A percentile compares a stretch with the other conserved stretches of the same genome.
Evolutionary conservation across 1,140 invertebrate species (phyloP).

Genomic region (Meloidogyne exigua): DNA sequence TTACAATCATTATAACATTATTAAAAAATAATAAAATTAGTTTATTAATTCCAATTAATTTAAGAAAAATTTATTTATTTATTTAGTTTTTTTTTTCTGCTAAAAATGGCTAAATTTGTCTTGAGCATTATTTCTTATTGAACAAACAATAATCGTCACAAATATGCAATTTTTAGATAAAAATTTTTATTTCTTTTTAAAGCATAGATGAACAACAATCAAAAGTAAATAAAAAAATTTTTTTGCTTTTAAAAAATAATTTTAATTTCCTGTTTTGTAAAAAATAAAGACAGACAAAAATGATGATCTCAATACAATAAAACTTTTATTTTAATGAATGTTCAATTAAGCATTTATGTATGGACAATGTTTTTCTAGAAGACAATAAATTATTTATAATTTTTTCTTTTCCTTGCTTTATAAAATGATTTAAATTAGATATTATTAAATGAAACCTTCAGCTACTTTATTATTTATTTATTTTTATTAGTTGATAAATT

Average conservation of each 20-base stretch:
- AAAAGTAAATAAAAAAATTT: background rate
- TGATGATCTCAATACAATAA: background rate
- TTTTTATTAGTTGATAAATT: no score
- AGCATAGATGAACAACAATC: background rate
- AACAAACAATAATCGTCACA: background rate
- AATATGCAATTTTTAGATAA: background rate
- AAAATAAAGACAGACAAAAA: background rate
- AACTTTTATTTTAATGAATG: background rate
- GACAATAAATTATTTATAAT: background rate
- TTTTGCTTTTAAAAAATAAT: background rate
- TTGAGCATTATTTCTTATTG: background rate
- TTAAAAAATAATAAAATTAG: no score
- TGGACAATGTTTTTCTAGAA: background rate
- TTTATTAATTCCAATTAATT: background rate
- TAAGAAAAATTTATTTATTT: background rate
- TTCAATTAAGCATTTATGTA: background rate
- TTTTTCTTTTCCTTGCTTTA: background rate
- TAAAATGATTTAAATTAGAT: background rate
- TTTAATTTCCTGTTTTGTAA: background rate
- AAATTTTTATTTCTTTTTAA: background rate
- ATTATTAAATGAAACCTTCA: background rate
- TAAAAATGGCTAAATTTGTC: background rate
- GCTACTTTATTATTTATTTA: no score
- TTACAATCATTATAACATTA: no score
- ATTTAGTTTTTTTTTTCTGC: background rate